Percentiles rank a stretch among this genome's conserved stretches.
Conservation (phyloP, 2,797 vertebrate species). For the Gymnodraco acuticeps region DNA sequence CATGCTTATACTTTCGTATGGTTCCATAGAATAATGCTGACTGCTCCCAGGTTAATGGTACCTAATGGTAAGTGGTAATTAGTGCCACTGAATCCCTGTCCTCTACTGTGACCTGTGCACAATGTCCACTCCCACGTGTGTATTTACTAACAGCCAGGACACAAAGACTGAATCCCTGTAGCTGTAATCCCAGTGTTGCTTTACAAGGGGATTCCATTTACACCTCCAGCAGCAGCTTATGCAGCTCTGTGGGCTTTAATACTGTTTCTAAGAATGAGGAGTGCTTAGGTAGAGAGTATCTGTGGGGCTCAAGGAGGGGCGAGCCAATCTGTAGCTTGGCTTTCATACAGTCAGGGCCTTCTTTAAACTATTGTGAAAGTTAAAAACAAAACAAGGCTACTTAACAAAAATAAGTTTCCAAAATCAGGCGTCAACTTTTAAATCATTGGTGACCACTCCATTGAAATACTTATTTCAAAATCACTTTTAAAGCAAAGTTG, state of each 20-base stretch:
- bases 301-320: conserved; percentile 11
- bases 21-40: conserved; percentile 12
- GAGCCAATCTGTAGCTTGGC: conserved; percentile 29
- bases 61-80: background rate
- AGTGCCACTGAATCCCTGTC: conserved; percentile 8
- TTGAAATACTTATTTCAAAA: background rate
- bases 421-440: background rate
- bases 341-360: background rate
- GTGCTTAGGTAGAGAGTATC: conserved; percentile 22
- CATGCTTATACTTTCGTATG: conserved; percentile 5
- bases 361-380: background rate
- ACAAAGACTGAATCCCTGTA: conserved; percentile 29
- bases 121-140: conserved; percentile 3
- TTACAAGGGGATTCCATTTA: conserved; percentile 61
- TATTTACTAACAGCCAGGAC: conserved; percentile 24
- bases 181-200: conserved; percentile 53
- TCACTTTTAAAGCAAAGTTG: background rate
- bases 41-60: background rate
- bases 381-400: background rate
- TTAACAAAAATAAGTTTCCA: background rate
- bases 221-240: conserved; percentile 58
- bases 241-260: conserved; percentile 48
- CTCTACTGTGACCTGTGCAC: conserved; percentile 29
- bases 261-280: conserved; percentile 47
- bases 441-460: background rate